Conservation (phyloP, 2,888 invertebrate species). For the Acleris laterana region DNA sequence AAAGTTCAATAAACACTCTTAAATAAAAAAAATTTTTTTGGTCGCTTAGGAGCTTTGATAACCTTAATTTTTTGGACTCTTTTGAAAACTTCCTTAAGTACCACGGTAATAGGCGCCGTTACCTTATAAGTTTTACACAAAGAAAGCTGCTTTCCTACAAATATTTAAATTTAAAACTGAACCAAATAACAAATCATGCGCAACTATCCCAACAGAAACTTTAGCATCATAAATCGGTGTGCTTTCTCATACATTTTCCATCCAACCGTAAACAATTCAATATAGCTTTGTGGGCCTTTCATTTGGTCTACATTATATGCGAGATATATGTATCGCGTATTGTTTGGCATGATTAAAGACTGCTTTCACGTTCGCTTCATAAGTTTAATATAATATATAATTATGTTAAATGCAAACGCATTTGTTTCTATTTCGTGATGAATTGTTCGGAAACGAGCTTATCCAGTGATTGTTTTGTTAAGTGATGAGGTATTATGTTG, state of each 20-base stretch:
- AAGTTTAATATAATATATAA: conserved; percentile 32
- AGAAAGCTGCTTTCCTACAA: conserved; percentile 1
- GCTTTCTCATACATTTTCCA: conserved; percentile 44
- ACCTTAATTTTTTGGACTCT: no score
- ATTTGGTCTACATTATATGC: conserved; percentile 41
- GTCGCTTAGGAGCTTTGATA: no score
- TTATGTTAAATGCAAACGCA: conserved; percentile 22
- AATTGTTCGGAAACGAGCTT: conserved; percentile 14
- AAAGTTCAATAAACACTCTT: no score
- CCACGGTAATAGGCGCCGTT: no score
- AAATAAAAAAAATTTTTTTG: no score
- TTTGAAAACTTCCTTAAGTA: no score
- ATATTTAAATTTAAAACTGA: conserved; percentile 31
- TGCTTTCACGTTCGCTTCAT: conserved; percentile 37
- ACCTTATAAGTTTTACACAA: no score
- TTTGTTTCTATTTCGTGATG: conserved; percentile 19
- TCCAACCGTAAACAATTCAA: conserved; percentile 44
- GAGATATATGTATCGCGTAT: conserved; percentile 37
- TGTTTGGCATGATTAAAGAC: conserved; percentile 43
- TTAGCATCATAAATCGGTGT: conserved; percentile 37
- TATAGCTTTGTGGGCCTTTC: conserved; percentile 43
- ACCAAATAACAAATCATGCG: conserved; percentile 45
- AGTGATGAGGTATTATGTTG: background rate
- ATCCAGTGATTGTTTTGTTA: conserved; percentile 5
- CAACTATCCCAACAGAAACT: conserved; percentile 39